A percentile compares a stretch with the other conserved stretches of the same genome.
phyloP scores from a whole-genome alignment of 2,888 invertebrate species.

The Cordilura impudica region DNA sequence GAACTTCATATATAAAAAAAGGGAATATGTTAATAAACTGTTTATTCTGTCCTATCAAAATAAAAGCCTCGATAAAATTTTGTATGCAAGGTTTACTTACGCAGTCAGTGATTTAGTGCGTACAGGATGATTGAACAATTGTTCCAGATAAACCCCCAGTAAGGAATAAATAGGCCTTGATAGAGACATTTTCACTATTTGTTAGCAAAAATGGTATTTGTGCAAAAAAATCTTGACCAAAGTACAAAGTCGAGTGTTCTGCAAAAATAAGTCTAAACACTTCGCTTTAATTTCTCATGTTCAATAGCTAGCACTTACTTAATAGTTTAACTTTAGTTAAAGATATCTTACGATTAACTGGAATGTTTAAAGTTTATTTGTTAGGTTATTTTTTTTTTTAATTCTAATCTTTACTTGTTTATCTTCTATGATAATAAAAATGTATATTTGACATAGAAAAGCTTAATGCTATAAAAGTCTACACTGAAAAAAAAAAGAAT shows the following conservation, averaged over 20 bases:
- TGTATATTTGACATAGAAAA: too few species aligned
- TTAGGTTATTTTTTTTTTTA: not conserved
- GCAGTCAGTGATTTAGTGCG: conserved; percentile 89
- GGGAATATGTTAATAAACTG: too few species aligned
- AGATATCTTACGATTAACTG: not conserved
- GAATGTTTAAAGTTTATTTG: conserved; percentile 2
- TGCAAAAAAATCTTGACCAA: conserved; percentile 57
- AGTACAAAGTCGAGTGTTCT: conserved; percentile 69
- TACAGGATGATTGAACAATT: conserved; percentile 86
- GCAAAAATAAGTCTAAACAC: not conserved
- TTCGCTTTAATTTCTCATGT: not conserved
- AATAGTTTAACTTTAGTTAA: not conserved
- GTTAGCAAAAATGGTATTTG: too few species aligned
- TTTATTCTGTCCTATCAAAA: too few species aligned
- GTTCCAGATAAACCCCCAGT: conserved; percentile 85
- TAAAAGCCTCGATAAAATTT: not conserved
- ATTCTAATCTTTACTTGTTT: not conserved
- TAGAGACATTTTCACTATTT: conserved; percentile 75
- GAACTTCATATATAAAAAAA: conserved; percentile 83
- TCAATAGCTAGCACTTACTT: not conserved
- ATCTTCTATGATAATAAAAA: not conserved
- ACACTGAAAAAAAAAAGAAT: too few species aligned
- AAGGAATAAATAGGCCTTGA: conserved; percentile 84
- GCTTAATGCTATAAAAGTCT: too few species aligned
- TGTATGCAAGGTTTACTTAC: conserved; percentile 80